phyloP scores from a whole-genome alignment of 2,888 invertebrate genomes.

The Lacanobia wlatinum region DNA sequence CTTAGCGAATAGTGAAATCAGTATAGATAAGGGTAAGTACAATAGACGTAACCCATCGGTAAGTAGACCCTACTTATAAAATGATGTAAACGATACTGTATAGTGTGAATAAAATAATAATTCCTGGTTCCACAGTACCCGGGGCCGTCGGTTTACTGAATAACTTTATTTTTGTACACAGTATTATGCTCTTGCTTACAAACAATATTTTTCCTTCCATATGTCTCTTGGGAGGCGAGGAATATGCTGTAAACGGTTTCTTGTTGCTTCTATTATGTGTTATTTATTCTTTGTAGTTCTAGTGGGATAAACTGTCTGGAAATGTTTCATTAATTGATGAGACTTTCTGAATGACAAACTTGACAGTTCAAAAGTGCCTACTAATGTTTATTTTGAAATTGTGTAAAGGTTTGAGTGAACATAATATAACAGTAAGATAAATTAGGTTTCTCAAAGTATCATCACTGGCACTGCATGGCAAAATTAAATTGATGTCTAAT shows the following conservation, averaged over 20 bases:
- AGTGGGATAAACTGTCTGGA: neutral
- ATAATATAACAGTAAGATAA: too few species aligned
- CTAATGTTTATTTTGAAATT: too few species aligned
- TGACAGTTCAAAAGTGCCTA: neutral
- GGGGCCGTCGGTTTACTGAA: slow-evolving; percentile 28
- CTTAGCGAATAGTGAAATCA: slow-evolving; percentile 1
- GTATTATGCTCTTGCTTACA: slow-evolving; percentile 28
- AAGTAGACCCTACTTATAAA: slow-evolving; percentile 26
- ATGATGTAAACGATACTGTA: slow-evolving; percentile 48
- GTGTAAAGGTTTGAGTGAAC: too few species aligned
- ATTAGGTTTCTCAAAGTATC: too few species aligned
- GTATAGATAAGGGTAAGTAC: neutral
- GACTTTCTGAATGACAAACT: neutral
- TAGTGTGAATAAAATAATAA: slow-evolving; percentile 56
- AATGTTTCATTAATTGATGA: neutral
- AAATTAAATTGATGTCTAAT: neutral
- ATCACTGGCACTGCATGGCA: neutral
- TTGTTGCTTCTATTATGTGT: slow-evolving; percentile 22
- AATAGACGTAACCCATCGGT: slow-evolving; percentile 3
- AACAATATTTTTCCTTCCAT: slow-evolving; percentile 32
- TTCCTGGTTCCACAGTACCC: slow-evolving; percentile 11
- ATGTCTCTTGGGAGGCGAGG: slow-evolving; percentile 23
- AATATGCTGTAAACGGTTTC: slow-evolving; percentile 41
- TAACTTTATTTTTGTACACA: slow-evolving; percentile 44
- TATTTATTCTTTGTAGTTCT: slow-evolving; percentile 30